A percentile compares a stretch with the other conserved stretches of the same genome.
Conservation (phyloP, 2,888 invertebrate species). For the Panzeria rudis region DNA sequence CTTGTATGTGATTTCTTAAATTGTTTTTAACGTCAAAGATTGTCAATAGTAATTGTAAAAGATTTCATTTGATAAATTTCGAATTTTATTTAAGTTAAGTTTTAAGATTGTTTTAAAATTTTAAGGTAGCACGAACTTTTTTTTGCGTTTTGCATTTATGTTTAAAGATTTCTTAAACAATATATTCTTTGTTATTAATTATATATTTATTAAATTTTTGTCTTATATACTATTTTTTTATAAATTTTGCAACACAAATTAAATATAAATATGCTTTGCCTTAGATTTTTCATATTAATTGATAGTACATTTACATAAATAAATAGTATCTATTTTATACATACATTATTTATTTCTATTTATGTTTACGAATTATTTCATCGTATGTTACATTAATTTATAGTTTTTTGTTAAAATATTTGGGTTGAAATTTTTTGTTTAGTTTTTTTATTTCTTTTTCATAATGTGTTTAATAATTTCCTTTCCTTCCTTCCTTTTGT, state of each 20-base stretch:
- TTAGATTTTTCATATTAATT: constrained; percentile 3
- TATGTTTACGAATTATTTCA: neutral
- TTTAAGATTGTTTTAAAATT: constrained; percentile 43
- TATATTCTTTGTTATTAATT: constrained; percentile 23
- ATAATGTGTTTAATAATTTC: constrained; percentile 1
- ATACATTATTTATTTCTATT: constrained; percentile 30
- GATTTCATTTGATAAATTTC: constrained; percentile 65
- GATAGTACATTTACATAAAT: constrained; percentile 40
- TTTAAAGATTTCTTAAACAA: constrained; percentile 37
- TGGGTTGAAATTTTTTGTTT: constrained; percentile 1
- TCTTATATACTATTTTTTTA: neutral
- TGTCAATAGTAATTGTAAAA: constrained; percentile 72
- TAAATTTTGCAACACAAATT: constrained; percentile 44
- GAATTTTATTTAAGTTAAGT: constrained; percentile 30
- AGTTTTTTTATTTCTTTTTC: neutral
- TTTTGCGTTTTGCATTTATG: constrained; percentile 6
- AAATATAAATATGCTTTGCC: neutral
- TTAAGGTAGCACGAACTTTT: constrained; percentile 43
- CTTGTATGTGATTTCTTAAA: constrained; percentile 15
- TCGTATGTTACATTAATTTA: constrained; percentile 43
- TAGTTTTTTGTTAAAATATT: constrained; percentile 15
- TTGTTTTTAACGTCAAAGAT: constrained; percentile 67
- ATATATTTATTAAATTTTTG: constrained; percentile 4
- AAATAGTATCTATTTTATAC: constrained; percentile 41
- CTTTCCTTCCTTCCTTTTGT: neutral